Conservation (phyloP, 2,888 invertebrate genomes). For the Stramonita haemastoma region DNA sequence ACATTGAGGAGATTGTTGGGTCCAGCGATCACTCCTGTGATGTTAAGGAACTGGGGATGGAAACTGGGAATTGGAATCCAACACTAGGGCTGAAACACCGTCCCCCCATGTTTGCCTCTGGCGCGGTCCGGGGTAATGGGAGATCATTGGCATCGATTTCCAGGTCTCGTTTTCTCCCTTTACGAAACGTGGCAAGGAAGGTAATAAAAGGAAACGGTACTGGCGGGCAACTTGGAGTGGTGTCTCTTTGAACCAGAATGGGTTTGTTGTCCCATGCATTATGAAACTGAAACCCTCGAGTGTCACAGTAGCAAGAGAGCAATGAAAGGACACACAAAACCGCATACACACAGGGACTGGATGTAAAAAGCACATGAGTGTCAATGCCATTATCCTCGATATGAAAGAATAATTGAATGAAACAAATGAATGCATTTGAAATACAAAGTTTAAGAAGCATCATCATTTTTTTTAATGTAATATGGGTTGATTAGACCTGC, state of each 20-base stretch:
- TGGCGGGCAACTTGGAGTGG: neutral
- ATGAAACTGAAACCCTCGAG: too few relatives aligned
- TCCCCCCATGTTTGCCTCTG: neutral
- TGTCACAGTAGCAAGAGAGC: too few relatives aligned
- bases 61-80: neutral
- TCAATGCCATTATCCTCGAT: too few relatives aligned
- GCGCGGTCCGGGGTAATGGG: slow-evolving; percentile 11
- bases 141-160: slow-evolving; percentile 22
- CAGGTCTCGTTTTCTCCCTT: neutral
- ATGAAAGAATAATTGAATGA: too few relatives aligned
- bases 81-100: neutral
- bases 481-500: too few relatives aligned
- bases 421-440: too few relatives aligned
- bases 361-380: too few relatives aligned
- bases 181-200: neutral
- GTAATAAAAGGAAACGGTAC: neutral
- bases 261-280: neutral
- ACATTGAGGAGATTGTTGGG: neutral
- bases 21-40: neutral
- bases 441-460: too few relatives aligned
- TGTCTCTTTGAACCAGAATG: slow-evolving; percentile 1
- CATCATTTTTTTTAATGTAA: too few relatives aligned
- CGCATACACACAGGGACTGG: too few relatives aligned
- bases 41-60: neutral
- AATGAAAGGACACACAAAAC: too few relatives aligned